Percentiles rank a stretch among this genome's conserved stretches.
Conservation (phyloP, 2,797 vertebrate genomes). For the Sphenodon punctatus region DNA sequence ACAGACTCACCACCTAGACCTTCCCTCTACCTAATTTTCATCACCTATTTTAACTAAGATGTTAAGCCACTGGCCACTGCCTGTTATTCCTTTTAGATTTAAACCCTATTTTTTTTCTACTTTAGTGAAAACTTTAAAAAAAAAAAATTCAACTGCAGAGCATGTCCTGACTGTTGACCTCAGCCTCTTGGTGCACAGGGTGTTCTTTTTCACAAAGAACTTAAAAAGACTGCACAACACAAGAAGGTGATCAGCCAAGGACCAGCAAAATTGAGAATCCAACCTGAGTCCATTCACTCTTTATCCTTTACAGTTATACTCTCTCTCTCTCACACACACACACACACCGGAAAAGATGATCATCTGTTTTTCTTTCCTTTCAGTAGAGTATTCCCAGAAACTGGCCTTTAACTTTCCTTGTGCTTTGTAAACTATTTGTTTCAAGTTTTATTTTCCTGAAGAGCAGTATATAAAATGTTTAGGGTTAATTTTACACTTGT, state of each 20-base stretch:
- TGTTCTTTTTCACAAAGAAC: neutral
- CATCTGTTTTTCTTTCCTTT: neutral
- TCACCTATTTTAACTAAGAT: slow-evolving; percentile 17
- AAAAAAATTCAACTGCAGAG: slow-evolving; percentile 14
- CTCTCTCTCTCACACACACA: slow-evolving; percentile 18
- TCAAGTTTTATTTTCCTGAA: neutral
- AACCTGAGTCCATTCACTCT: slow-evolving; percentile 6
- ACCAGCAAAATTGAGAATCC: neutral
- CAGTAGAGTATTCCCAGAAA: slow-evolving; percentile 14
- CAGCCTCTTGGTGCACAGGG: neutral
- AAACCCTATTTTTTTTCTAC: neutral
- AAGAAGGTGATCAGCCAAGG: slow-evolving; percentile 37
- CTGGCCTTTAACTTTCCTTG: slow-evolving; percentile 11
- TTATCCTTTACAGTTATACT: neutral
- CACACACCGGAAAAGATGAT: neutral
- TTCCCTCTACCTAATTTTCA: slow-evolving; percentile 24
- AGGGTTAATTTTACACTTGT: slow-evolving; percentile 57
- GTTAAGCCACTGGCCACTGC: neutral
- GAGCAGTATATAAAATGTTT: slow-evolving; percentile 1
- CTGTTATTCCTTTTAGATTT: neutral
- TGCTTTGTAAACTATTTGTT: slow-evolving; percentile 11
- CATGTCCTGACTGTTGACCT: slow-evolving; percentile 1
- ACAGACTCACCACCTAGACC: slow-evolving; percentile 53
- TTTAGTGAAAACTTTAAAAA: slow-evolving; percentile 40
- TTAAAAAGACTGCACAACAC: slow-evolving; percentile 23